Evolutionary conservation across 2,113 vertebrate genomes (phyloP).

Genomic region (Nanorana parkeri): DNA sequence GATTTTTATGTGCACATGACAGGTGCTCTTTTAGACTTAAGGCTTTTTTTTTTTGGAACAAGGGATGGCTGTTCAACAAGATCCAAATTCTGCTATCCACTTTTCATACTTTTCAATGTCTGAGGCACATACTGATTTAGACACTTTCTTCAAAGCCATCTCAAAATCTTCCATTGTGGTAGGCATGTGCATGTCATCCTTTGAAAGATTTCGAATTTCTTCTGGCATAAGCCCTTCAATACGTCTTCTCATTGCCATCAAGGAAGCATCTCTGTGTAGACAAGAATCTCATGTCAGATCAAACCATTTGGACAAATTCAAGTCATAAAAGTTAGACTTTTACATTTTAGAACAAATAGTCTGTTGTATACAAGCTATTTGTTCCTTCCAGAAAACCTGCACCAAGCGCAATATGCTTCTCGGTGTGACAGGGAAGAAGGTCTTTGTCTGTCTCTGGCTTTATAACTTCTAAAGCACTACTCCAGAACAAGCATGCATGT

Average conservation of each 20-base stretch:
- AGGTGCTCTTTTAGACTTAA: slow-evolving; percentile 62
- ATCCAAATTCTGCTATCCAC: slow-evolving; percentile 97
- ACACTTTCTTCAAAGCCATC: slow-evolving; percentile 93
- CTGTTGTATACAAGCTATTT: too few relatives aligned
- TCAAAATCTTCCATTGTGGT: slow-evolving; percentile 99
- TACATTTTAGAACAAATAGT: too few relatives aligned
- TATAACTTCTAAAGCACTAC: too few relatives aligned
- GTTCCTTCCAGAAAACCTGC: too few relatives aligned
- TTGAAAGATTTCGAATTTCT: slow-evolving; percentile 94
- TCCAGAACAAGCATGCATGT: too few relatives aligned
- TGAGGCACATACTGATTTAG: slow-evolving; percentile 91
- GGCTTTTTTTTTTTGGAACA: too few relatives aligned
- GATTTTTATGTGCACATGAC: too few relatives aligned
- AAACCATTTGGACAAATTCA: too few relatives aligned
- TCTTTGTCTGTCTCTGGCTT: too few relatives aligned
- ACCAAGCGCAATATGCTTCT: too few relatives aligned
- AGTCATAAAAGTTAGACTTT: too few relatives aligned
- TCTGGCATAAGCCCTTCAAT: slow-evolving; percentile 96
- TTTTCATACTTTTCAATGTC: slow-evolving; percentile 97
- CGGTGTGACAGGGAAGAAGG: too few relatives aligned
- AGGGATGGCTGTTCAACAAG: slow-evolving; percentile 78
- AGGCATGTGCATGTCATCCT: slow-evolving; percentile 98
- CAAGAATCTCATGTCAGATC: background rate
- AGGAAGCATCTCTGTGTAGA: slow-evolving; percentile 87
- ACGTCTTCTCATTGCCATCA: slow-evolving; percentile 97